phyloP scores from a whole-genome alignment of 1,140 invertebrate species.

The Globodera ellingtonae region DNA sequence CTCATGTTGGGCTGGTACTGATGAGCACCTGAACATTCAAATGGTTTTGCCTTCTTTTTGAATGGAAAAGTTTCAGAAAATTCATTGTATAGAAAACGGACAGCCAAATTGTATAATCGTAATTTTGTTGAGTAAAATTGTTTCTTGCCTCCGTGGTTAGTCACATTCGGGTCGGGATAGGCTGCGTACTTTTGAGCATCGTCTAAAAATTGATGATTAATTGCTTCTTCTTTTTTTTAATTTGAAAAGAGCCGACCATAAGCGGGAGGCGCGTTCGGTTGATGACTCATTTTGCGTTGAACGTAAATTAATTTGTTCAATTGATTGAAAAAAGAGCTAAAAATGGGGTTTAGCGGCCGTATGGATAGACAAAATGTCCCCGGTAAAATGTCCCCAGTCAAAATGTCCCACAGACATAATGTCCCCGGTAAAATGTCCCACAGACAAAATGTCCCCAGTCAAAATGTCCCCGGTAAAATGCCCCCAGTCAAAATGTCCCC shows the following conservation, averaged over 20 bases:
- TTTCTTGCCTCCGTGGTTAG: slow-evolving; percentile 1
- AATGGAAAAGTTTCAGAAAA: slow-evolving; percentile 5
- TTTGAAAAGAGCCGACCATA: slow-evolving; percentile 33
- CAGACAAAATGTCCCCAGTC: too few species aligned
- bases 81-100: not conserved
- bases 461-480: too few species aligned
- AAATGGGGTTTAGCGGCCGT: too few species aligned
- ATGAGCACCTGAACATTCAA: not conserved
- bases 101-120: not conserved
- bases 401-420: too few species aligned
- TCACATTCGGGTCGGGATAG: slow-evolving; percentile 12
- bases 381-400: too few species aligned
- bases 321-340: too few species aligned
- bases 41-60: not conserved
- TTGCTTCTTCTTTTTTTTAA: too few species aligned
- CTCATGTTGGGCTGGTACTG: slow-evolving; percentile 33
- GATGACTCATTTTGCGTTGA: slow-evolving; percentile 18
- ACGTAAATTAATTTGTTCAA: too few species aligned
- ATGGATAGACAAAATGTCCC: too few species aligned
- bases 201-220: slow-evolving; percentile 5
- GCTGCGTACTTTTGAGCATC: slow-evolving; percentile 17
- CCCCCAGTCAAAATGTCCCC: too few species aligned
- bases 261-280: slow-evolving; percentile 14
- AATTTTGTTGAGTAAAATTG: not conserved
- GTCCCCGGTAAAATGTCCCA: too few species aligned